Evolutionary conservation across 2,797 vertebrate species (phyloP).

Genomic region (Ataeniobius toweri): DNA sequence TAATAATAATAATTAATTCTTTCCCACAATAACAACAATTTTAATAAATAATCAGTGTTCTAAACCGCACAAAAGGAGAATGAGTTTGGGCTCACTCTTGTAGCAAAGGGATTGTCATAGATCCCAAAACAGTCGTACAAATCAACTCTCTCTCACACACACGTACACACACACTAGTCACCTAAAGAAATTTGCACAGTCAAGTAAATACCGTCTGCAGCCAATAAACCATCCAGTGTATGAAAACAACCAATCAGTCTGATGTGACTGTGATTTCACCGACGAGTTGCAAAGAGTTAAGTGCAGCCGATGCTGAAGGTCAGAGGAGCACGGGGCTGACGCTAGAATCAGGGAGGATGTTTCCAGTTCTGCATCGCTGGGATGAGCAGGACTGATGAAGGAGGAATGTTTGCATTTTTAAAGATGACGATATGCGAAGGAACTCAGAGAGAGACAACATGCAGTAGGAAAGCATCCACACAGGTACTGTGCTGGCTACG

Average conservation of each 20-base stretch:
- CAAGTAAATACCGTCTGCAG: conserved; percentile 67
- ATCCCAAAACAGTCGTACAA: conserved; percentile 56
- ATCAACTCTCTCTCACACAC: conserved; percentile 28
- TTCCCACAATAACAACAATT: conserved; percentile 81
- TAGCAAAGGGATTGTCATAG: conserved; percentile 64
- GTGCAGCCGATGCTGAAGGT: conserved; percentile 42
- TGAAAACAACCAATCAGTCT: conserved; percentile 52
- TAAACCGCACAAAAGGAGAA: conserved; percentile 74
- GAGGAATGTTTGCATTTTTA: conserved; percentile 40
- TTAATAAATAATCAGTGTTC: conserved; percentile 86
- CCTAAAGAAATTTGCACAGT: conserved; percentile 62
- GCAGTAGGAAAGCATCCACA: conserved; percentile 55
- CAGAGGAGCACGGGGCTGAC: conserved; percentile 31
- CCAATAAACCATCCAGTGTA: conserved; percentile 41
- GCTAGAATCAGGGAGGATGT: conserved; percentile 40
- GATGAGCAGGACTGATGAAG: conserved; percentile 14
- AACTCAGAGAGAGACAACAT: conserved; percentile 48
- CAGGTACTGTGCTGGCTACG: conserved; percentile 6
- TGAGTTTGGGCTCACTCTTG: conserved; percentile 67
- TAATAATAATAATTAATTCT: conserved; percentile 55
- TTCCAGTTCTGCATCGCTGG: conserved; percentile 18
- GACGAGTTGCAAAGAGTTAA: conserved; percentile 35
- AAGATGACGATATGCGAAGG: conserved; percentile 13
- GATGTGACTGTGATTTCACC: conserved; percentile 31
- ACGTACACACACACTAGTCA: conserved; percentile 40